Base-by-base conservation (phyloP, 2,797 vertebrate genomes). In the Eospalax fontanierii region DNA sequence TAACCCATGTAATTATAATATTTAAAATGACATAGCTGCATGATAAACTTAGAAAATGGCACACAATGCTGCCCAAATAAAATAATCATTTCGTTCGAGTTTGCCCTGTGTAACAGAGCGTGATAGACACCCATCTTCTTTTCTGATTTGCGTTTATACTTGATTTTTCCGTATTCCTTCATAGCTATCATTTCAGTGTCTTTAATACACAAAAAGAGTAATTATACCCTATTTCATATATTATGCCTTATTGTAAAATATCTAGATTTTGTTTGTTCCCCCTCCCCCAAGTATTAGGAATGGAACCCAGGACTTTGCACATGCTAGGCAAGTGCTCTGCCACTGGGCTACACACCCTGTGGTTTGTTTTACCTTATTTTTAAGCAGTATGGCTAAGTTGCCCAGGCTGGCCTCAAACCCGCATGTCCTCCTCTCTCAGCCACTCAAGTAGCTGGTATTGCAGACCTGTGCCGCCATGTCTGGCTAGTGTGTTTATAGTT, bases 11-110 rank as follows among this genome's bases (percentile, higher is more conserved):
- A 87, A 93, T 81, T 90, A 57, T 73, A 81, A 75, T 90, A 91
- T 65, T 95, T 88, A 87, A 89, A 93, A 86, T 93, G 86, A 91
- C 65, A n/a, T 82, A 87, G 46, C 73, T 89, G 35, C 26, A 14
- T 26, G 28, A 35, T 33, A 83, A 82, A 80, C 79, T 68, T 84
- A 71, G 57, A 68, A 93, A 95, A 38, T 75, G 46, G 78, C 33
- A 40, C 35, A 33, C 61, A 38, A 82, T 71, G 26, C 21, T 68
- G 12, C 73, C 63, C 57, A 75, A 85, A 75, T 71, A 50, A 2
- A 43, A 59, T 50, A 38, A 0, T 79, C 30, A 50, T 81, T 86
- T 85, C 75, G 24, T 82, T 86, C 57, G 21, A 9, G 24, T 73
- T 88, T 79, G 2, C 65, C 54, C 30, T 40, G 66, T 63, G 0